Percentiles rank a stretch among this genome's conserved stretches.
Evolutionary conservation across 2,113 vertebrate species (phyloP).

Genomic region (Aphelocoma coerulescens): DNA sequence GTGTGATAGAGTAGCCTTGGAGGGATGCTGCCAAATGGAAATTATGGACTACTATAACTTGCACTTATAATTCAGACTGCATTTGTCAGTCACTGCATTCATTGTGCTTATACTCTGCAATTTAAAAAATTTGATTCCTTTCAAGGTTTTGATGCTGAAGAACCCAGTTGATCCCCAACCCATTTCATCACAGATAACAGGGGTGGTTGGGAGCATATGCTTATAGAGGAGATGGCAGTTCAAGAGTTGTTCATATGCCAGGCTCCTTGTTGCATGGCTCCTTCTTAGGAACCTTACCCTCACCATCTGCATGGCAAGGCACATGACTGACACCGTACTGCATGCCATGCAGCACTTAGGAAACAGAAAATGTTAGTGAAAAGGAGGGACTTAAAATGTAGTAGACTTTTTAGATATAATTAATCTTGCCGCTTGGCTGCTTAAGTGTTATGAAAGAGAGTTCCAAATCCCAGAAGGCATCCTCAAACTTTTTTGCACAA

Average conservation of each 20-base stretch:
- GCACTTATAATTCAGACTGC: neutral
- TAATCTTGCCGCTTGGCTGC: neutral
- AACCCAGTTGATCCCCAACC: neutral
- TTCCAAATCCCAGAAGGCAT: neutral
- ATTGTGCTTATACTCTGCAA: neutral
- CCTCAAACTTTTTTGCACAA: neutral
- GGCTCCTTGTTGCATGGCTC: neutral
- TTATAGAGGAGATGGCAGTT: neutral
- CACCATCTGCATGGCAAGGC: fast-evolving
- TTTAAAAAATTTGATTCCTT: neutral
- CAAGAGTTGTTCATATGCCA: neutral
- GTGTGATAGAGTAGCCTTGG: neutral
- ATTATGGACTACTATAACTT: neutral
- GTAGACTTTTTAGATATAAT: neutral
- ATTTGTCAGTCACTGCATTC: neutral
- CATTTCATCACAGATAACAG: neutral
- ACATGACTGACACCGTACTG: fast-evolving
- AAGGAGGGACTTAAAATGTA: neutral
- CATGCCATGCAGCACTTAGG: neutral
- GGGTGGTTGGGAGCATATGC: neutral
- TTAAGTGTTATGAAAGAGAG: neutral
- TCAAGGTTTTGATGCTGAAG: neutral
- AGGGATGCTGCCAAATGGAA: neutral
- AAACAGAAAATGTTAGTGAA: neutral
- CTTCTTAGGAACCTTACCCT: neutral